phyloP scores from a whole-genome alignment of 2,113 vertebrate genomes.

The Epinephelus cyanopodus region DNA sequence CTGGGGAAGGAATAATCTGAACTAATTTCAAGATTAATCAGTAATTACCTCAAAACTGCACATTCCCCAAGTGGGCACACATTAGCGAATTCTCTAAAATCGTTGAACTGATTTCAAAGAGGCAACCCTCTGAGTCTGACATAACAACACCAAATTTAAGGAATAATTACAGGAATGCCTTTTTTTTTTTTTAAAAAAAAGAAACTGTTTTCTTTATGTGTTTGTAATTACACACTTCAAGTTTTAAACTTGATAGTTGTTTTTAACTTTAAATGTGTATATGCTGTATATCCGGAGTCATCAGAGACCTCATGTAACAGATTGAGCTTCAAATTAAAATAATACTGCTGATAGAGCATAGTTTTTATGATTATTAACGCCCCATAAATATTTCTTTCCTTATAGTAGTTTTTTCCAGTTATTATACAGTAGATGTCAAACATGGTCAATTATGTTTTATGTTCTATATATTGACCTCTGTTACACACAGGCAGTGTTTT shows the following conservation, averaged over 20 bases:
- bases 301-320: background rate
- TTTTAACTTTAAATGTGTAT: background rate
- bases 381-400: background rate
- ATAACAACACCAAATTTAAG: slow-evolving; percentile 1
- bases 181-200: background rate
- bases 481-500: too few relatives aligned
- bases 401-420: background rate
- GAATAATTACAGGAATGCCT: slow-evolving; percentile 32
- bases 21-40: slow-evolving; percentile 70
- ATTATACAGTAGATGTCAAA: background rate
- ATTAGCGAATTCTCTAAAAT: slow-evolving; percentile 34
- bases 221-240: slow-evolving; percentile 7
- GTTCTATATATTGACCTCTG: background rate
- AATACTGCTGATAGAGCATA: background rate
- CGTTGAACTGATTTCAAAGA: slow-evolving; percentile 52
- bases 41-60: slow-evolving; percentile 65
- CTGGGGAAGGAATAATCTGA: slow-evolving; percentile 51
- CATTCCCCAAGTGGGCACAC: slow-evolving; percentile 56
- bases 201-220: background rate
- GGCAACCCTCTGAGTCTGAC: slow-evolving; percentile 10
- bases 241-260: background rate
- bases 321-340: background rate
- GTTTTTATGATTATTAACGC: background rate
- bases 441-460: background rate
- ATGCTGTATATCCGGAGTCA: background rate